Base-by-base conservation (phyloP, 1,140 invertebrate genomes). In the Zelostemma sp. region DNA sequence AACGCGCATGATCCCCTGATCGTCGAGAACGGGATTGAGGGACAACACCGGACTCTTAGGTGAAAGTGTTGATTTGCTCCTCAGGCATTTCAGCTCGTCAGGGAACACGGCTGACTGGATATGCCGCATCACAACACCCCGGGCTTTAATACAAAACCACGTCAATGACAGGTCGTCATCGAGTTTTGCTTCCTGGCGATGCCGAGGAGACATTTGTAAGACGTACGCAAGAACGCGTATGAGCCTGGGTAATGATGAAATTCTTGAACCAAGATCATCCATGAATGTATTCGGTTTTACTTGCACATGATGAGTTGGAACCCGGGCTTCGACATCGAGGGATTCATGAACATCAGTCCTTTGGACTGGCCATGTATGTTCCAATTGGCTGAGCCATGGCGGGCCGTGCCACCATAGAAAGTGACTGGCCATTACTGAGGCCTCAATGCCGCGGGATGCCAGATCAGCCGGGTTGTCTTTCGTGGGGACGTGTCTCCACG, bases 401-500 rank as follows among this genome's bases (percentile, higher is more conserved):
- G 33, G 33, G 5, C 33, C 33, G 5, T 35, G 1, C 33, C 33
- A 35, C 33, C 33, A 35, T 2, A 35, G 11, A 6, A 6, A n/a
- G 11, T n/a, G 3, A 8, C 21, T n/a, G 2, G 11, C 11, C 33
- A 15, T 2, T 8, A 5, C 11, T n/a, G 4, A 70, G 1, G 61
- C 25, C 0, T 18, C 28, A 5, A 65, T 1, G 0, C 78, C 79
- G 33, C 80, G 33, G 0, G 75, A 77, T 0, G 69, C 75, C 17
- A 62, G 71, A 48, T 83, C 82, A 5, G 76, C 76, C 9, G 78
- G 77, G 50, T 83, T 80, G 3, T 72, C 55, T 6, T 57, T 31
- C 0, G 73, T 64, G 6, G 14, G 14, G 1, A 80, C 59, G 38
- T 80, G 68, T 16, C 58, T 18, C 80, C 80, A 82, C n/a, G 6